phyloP scores from a whole-genome alignment of 2,888 invertebrate species.

The Melinopterus prodromus region DNA sequence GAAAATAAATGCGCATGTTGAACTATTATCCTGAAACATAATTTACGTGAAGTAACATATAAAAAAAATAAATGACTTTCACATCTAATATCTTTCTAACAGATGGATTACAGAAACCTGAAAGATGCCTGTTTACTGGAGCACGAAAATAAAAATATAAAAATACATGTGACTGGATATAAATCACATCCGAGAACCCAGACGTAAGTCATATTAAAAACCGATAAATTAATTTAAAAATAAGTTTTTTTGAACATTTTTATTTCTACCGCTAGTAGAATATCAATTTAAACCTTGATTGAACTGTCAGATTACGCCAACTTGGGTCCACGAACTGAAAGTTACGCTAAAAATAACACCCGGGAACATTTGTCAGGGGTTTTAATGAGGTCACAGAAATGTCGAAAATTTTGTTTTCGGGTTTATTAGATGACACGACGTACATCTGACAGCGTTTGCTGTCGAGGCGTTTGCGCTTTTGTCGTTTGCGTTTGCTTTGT shows the following conservation, averaged over 20 bases:
- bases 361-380: background rate
- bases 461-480: too few relatives aligned
- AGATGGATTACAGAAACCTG: background rate
- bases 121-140: background rate
- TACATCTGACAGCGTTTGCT: too few relatives aligned
- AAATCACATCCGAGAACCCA: background rate
- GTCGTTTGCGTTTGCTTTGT: too few relatives aligned
- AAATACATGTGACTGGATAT: background rate
- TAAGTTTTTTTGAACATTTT: background rate
- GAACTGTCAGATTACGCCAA: slow-evolving; percentile 4
- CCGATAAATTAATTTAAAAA: background rate
- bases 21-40: background rate
- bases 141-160: background rate
- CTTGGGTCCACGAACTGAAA: background rate
- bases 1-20: background rate
- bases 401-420: too few relatives aligned
- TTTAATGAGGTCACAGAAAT: too few relatives aligned
- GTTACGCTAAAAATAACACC: background rate
- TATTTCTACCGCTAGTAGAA: background rate
- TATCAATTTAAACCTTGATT: background rate
- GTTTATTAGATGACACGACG: too few relatives aligned
- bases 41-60: background rate
- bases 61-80: background rate
- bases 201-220: background rate
- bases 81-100: background rate